Percentiles rank a stretch among this genome's conserved stretches.
Conservation (phyloP, 2,797 vertebrate genomes). For the Poeciliopsis infans region DNA sequence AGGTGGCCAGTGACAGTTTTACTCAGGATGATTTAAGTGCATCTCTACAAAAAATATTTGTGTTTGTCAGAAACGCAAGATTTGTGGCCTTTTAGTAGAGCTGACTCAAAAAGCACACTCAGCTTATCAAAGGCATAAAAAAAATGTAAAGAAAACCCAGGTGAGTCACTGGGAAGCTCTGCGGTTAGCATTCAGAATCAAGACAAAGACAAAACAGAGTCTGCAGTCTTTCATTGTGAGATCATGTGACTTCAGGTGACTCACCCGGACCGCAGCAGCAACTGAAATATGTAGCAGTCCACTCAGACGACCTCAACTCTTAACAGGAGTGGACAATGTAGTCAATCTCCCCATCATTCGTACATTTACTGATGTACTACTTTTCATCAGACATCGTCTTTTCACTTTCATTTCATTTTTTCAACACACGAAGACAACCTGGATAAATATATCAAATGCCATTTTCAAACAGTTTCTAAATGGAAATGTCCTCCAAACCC, state of each 20-base stretch:
- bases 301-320: background rate
- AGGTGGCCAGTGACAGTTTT: conserved; percentile 15
- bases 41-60: background rate
- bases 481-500: background rate
- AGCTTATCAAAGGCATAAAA: conserved; percentile 20
- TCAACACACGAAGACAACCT: background rate
- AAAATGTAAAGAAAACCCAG: conserved; percentile 17
- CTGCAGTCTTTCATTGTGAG: conserved; percentile 17
- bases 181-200: conserved; percentile 20
- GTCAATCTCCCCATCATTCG: background rate
- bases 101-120: conserved; percentile 10
- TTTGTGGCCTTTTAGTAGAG: background rate
- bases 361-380: background rate
- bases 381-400: background rate
- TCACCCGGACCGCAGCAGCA: conserved; percentile 5
- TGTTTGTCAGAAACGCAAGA: background rate
- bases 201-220: conserved; percentile 9
- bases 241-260: conserved; percentile 22
- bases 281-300: background rate
- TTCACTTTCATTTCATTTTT: background rate
- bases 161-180: conserved; percentile 34
- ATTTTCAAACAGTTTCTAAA: background rate
- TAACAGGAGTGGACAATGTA: background rate
- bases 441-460: background rate
- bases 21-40: conserved; percentile 9